These are phyloP conservation scores for Trachelus stipa DNA, from an alignment of 2,888 invertebrate species.

Conservation along the genomic window DNA sequence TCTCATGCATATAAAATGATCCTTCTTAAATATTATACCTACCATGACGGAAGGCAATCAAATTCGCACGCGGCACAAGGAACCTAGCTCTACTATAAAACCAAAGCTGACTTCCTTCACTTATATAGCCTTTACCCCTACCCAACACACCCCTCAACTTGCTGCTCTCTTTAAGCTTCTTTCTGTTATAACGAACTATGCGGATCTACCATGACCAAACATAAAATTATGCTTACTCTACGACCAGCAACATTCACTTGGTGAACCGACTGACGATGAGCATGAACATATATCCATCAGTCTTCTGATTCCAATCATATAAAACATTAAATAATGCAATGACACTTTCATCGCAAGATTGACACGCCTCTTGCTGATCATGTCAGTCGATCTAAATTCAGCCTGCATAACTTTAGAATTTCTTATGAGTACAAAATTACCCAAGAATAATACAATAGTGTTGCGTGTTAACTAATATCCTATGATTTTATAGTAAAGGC, in stretches of 20 bases:
- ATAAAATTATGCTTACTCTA: conserved; percentile 19
- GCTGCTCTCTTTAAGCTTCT: background rate
- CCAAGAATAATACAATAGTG: background rate
- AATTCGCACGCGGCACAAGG: conserved; percentile 42
- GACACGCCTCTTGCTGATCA: conserved; percentile 13
- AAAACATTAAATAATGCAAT: conserved; percentile 20
- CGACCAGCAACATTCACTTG: conserved; percentile 15
- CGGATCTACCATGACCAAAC: background rate
- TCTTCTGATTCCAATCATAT: background rate
- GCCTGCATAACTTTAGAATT: background rate
- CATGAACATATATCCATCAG: conserved; percentile 2
- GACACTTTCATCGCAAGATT: conserved; percentile 38
- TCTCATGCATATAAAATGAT: background rate
- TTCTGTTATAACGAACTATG: background rate
- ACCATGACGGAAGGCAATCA: conserved; percentile 24
- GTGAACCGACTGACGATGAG: conserved; percentile 24
- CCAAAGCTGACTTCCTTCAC: conserved; percentile 50
- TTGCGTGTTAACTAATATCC: background rate
- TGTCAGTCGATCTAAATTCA: background rate
- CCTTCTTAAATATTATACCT: conserved; percentile 12
- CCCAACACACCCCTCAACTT: conserved; percentile 25
- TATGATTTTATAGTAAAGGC: background rate
- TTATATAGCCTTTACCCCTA: conserved; percentile 64
- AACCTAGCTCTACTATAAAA: conserved; percentile 59
- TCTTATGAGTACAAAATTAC: background rate